phyloP scores from a whole-genome alignment of 2,113 vertebrate genomes.

The Benitochromis conjunctus region DNA sequence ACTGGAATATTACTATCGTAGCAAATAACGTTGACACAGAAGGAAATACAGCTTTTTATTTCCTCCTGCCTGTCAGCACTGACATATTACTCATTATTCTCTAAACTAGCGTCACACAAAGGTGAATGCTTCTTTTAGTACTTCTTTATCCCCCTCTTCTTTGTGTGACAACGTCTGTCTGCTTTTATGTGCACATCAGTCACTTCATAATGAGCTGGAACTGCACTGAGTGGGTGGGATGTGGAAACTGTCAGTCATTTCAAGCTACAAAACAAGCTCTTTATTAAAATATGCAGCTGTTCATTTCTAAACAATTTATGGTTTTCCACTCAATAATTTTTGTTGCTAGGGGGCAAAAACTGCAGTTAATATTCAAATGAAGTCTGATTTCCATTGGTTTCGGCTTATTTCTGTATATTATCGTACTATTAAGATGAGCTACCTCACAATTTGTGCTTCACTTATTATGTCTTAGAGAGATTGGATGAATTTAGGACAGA shows the following conservation, averaged over 20 bases:
- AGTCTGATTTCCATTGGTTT: not conserved
- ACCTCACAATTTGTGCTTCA: not conserved
- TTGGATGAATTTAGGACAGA: not conserved
- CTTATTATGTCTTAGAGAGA: not conserved
- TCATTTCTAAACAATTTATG: not conserved
- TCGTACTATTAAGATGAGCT: not conserved
- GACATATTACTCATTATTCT: not conserved
- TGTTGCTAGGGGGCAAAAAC: not conserved
- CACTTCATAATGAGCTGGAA: not conserved
- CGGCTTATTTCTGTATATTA: not conserved
- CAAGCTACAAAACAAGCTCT: not conserved
- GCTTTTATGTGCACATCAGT: not conserved
- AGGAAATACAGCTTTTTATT: not conserved
- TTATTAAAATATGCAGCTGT: not conserved
- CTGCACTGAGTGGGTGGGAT: not conserved
- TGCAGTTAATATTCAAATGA: not conserved
- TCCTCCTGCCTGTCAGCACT: too few species aligned
- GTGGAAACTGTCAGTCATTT: not conserved
- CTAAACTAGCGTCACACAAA: not conserved
- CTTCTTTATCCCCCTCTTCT: not conserved
- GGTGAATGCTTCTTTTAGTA: not conserved
- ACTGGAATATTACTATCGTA: not conserved
- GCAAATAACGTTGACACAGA: not conserved
- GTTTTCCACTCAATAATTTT: not conserved
- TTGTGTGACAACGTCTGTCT: not conserved